Evolutionary conservation across 2,888 invertebrate species (phyloP), one percentile per base, ranked within the genome.

Genomic region (Tetragonisca angustula): DNA sequence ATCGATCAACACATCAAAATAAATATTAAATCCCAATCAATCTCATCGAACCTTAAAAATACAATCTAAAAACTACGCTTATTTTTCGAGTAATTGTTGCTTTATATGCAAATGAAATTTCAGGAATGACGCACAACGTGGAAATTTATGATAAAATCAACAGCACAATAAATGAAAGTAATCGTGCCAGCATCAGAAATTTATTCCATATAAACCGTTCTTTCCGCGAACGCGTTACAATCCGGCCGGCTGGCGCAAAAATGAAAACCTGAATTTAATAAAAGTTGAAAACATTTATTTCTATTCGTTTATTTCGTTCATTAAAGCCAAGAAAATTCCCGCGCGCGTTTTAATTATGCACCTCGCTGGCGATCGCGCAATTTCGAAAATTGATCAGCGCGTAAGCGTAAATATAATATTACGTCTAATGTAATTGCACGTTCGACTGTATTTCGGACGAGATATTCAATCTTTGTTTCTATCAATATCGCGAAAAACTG

Each of bases 321-420:
- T 49, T 56, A 27, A 67, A 75, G 43, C 5, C 21, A 21, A 19
- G 4, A n/a, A 21, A 56, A 52, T 27, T 21, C 13, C 27, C 6
- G 13, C 21, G 5, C 6, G 21, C 21, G 27, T 27, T 69, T 69
- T 21, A 49, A 50, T 73, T 62, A 73, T 50, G 11, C 59, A 4
- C 6, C 72, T 21, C 4, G 27, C 21, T 2, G 4, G 9, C 3
- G 13, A 50, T 36, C 13, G 19, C 36, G 36, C 59, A 76, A 52
- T 70, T 62, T 61, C 24, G 27, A 43, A 19, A 43, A 54, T 27
- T 64, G 43, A 71, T 77, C 52, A 54, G 27, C 52, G 2, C 17
- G 54, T 64, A 64, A 64, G 17, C 43, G 43, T 52, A 71, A 21
- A 64, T 56, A n/a, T 56, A 36, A 68, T 27, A n/a, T 36, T 21